These are phyloP conservation scores for Heliconius erato DNA, from an alignment of 2,888 invertebrate species.

Conservation along the genomic window DNA sequence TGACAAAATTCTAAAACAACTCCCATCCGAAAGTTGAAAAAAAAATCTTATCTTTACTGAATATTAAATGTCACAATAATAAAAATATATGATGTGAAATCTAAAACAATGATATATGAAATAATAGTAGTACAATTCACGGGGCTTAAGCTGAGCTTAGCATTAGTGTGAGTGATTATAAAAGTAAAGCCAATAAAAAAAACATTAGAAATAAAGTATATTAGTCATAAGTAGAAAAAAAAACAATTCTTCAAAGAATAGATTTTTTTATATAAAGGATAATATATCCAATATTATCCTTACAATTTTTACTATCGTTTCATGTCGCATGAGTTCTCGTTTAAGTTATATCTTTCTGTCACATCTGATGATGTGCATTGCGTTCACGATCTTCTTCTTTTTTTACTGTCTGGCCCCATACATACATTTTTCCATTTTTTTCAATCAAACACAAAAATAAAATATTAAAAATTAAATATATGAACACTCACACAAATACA, in stretches of 20 bases:
- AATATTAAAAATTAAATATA: background rate
- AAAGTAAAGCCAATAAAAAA: background rate
- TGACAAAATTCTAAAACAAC: background rate
- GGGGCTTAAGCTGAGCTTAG: background rate
- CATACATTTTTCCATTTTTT: background rate
- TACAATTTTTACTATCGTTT: too few relatives aligned
- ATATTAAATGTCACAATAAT: slow-evolving; percentile 8
- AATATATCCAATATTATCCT: too few relatives aligned
- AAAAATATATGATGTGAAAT: background rate
- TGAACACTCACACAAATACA: background rate
- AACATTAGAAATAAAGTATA: too few relatives aligned
- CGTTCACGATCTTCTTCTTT: background rate
- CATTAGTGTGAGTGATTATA: background rate
- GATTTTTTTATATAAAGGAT: too few relatives aligned
- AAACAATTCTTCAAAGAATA: too few relatives aligned
- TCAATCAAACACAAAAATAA: background rate
- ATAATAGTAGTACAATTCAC: slow-evolving; percentile 54
- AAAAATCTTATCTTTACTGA: background rate
- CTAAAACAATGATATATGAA: slow-evolving; percentile 53
- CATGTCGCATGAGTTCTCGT: background rate
- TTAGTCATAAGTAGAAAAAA: too few relatives aligned
- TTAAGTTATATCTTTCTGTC: background rate
- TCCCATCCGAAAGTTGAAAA: background rate
- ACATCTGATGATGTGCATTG: background rate
- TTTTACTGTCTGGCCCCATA: background rate